phyloP scores from a whole-genome alignment of 2,888 invertebrate genomes.

The Leptothorax acervorum region DNA sequence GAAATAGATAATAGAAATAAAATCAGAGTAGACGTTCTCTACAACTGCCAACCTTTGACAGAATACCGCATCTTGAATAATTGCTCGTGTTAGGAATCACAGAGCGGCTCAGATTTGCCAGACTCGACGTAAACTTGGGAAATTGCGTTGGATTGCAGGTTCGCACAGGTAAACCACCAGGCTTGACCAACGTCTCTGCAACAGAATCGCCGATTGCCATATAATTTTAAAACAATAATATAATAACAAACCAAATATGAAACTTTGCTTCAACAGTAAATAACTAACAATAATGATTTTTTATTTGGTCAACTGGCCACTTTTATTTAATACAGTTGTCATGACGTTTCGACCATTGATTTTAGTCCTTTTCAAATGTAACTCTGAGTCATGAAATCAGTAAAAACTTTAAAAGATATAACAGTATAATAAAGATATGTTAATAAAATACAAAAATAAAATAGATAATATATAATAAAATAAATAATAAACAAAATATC shows the following conservation, averaged over 20 bases:
- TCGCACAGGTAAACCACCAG: slow-evolving; percentile 40
- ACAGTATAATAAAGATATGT: neutral
- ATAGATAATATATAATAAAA: neutral
- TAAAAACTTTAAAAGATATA: no score
- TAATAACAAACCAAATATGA: no score
- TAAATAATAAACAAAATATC: slow-evolving; percentile 3
- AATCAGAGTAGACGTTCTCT: neutral
- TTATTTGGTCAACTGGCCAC: no score
- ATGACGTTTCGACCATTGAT: no score
- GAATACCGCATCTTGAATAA: slow-evolving; percentile 22
- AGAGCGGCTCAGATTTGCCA: slow-evolving; percentile 55
- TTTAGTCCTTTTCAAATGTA: no score
- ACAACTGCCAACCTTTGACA: slow-evolving; percentile 50
- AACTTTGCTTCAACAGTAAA: no score
- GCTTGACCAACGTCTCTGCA: slow-evolving; percentile 63
- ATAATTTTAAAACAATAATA: neutral
- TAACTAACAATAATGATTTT: no score
- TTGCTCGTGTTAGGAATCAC: slow-evolving; percentile 38
- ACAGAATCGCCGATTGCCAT: slow-evolving; percentile 30
- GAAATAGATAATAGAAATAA: neutral
- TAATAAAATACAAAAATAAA: neutral
- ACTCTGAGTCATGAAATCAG: no score
- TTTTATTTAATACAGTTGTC: no score
- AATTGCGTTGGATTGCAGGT: slow-evolving; percentile 46
- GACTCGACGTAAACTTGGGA: slow-evolving; percentile 52